Base-by-base conservation (phyloP, 2,888 invertebrate species). In the Campoplex capitator region DNA sequence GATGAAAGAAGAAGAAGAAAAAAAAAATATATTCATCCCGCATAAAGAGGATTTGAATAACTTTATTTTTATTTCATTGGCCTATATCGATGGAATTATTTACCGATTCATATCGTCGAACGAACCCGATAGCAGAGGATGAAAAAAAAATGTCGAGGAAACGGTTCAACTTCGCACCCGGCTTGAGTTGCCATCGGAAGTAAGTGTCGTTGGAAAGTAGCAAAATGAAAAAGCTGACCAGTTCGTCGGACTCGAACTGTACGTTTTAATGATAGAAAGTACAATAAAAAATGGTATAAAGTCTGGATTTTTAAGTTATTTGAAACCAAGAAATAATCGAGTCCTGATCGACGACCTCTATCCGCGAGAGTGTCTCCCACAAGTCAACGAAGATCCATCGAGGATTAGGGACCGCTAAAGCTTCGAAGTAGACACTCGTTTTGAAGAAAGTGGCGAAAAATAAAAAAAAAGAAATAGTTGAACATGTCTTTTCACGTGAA, bases 21-120 rank as follows among this genome's bases (percentile, higher is more conserved):
- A 73, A 73, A 23, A 73, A 54, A 73, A 73, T 13, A 45, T 75
- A 75, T 75, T 75, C 75, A 77, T 77, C 51, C n/a, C 76, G 51
- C 38, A 48, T 58, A 3, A 18, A 42, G 38, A 23, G 23, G 70
- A 70, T 62, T 28, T 70, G 70, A 70, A 70, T 45, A 42, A 45
- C 48, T 13, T 23, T 71, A 71, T 71, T 71, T 71, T 71, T 42
- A 42, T 42, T n/a, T 68, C 42, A 23, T 18, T 68, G n/a, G 68
- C 42, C 38, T 42, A n/a, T 32, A 62, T 62, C 6, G 32, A 62
- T 16, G 16, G 32, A 62, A 62, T 62, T 32, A 62, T 62, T 62
- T 62, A 62, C 32, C 62, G 62, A 62, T 62, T 62, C 62, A 16
- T 32, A 62, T 62, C 32, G 28, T 32, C 16, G 13, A 32, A 23